Base-by-base conservation (phyloP, 2,113 vertebrate genomes). In the Lepisosteus oculatus region DNA sequence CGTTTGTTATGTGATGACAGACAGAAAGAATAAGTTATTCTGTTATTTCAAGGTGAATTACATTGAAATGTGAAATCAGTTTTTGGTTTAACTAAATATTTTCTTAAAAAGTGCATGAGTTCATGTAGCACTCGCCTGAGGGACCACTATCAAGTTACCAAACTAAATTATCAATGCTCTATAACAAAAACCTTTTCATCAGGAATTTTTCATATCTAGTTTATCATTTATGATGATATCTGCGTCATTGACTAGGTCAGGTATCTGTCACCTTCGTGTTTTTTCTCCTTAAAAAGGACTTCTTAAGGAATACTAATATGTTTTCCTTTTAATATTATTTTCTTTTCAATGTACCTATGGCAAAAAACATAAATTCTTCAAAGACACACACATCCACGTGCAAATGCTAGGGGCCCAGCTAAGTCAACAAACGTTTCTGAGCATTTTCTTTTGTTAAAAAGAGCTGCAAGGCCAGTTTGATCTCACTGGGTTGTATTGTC, bases 91-190 rank as follows among this genome's bases (percentile, higher is more conserved):
- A 59, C 12, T 59, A 59, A 59, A 43, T 29, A n/a, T 69, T 43
- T 41, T 29, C 3, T 11, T 43, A 59, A 3, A 43, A 69, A 56
- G 51, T 43, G 11, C n/a, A 69, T 69, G 67, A 69, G 29, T 17
- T 69, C 67, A 69, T 15, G 29, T n/a, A 43, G 67, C 54, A 43
- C 11, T 69, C 3, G 67, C 55, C 67, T 44, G 11, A 42, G 45
- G 45, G 45, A 15, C 54, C 11, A 41, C 9, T n/a, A 29, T 29
- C 17, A 67, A 17, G 15, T 15, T 15, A 54, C 9, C 14, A 68
- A 68, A 68, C 55, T 68, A 51, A 29, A 68, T 68, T 68, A 68
- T n/a, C 14, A 29, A 8, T 13, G 47, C 66, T 68, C 66, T 68
- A 47, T 29, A 67, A 67, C n/a, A 55, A 47, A 55, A 68, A 45